Percentiles rank a stretch among this genome's conserved stretches.
phyloP scores from a whole-genome alignment of 2,888 invertebrate species.

The Cheilosia vernalis region DNA sequence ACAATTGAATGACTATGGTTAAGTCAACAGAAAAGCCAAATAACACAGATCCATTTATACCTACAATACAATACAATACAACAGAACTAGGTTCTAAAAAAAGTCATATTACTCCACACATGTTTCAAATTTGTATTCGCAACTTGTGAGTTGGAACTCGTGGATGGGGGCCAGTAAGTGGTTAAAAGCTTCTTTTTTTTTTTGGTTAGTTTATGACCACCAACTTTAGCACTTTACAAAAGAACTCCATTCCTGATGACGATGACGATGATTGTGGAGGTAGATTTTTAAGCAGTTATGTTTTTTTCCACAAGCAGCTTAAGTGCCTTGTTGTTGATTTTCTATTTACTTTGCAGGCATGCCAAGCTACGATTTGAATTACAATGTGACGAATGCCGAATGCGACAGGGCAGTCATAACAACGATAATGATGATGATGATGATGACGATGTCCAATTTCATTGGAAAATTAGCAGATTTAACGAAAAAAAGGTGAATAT shows the following conservation, averaged over 20 bases:
- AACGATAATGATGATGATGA: slow-evolving; percentile 39
- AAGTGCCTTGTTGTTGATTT: slow-evolving; percentile 9
- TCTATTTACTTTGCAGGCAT: slow-evolving; percentile 12
- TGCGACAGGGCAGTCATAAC: slow-evolving; percentile 36
- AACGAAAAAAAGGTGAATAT: slow-evolving; percentile 20
- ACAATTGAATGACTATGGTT: slow-evolving; percentile 42
- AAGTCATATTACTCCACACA: slow-evolving; percentile 30
- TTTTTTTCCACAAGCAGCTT: slow-evolving; percentile 28
- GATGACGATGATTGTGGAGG: slow-evolving; percentile 8
- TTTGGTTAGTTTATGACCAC: slow-evolving; percentile 48
- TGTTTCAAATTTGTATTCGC: not conserved
- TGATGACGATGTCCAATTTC: slow-evolving; percentile 50
- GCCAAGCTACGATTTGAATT: slow-evolving; percentile 46
- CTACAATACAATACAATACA: slow-evolving; percentile 37
- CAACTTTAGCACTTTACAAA: slow-evolving; percentile 19
- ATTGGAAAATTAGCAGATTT: slow-evolving; percentile 39
- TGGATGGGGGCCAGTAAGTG: slow-evolving; percentile 35
- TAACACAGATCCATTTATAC: slow-evolving; percentile 15
- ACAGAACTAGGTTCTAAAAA: slow-evolving; percentile 8
- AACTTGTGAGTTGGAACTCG: slow-evolving; percentile 10
- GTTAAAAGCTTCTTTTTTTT: slow-evolving; percentile 51
- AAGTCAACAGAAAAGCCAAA: slow-evolving; percentile 33
- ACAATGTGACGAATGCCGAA: slow-evolving; percentile 56
- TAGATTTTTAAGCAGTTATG: slow-evolving; percentile 31
- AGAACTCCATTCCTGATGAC: slow-evolving; percentile 8